These are phyloP conservation scores for Notodonta ziczac DNA, from an alignment of 2,888 invertebrate species.

Conservation along the genomic window DNA sequence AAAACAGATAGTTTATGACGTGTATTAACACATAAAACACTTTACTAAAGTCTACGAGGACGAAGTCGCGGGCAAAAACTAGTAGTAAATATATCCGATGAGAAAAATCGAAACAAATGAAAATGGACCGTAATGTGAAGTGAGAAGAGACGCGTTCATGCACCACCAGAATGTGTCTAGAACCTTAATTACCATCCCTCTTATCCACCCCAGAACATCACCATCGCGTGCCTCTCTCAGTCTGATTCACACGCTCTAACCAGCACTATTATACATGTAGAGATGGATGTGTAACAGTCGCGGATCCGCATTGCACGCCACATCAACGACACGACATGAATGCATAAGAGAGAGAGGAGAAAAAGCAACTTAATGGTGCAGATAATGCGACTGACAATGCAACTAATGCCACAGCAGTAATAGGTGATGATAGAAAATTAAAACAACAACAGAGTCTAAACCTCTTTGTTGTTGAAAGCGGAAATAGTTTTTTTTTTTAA, in stretches of 20 bases:
- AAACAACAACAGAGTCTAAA: background rate
- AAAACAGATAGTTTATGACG: no score
- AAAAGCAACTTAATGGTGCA: conserved; percentile 49
- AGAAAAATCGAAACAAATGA: no score
- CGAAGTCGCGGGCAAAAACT: no score
- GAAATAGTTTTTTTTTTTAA: background rate
- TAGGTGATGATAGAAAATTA: background rate
- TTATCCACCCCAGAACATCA: conserved; percentile 27
- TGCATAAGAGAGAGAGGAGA: conserved; percentile 33
- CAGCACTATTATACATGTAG: conserved; percentile 38
- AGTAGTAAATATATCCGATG: no score
- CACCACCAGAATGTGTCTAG: no score
- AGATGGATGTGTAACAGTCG: conserved; percentile 46
- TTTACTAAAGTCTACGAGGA: no score
- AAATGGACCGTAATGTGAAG: no score
- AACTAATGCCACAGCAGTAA: background rate
- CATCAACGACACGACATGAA: conserved; percentile 40
- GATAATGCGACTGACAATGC: conserved; percentile 28
- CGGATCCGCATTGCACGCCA: conserved; percentile 59
- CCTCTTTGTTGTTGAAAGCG: background rate
- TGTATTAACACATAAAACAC: no score
- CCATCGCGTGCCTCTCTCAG: conserved; percentile 66
- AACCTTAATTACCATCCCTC: conserved; percentile 5
- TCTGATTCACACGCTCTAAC: conserved; percentile 71
- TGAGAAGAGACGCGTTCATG: no score